A percentile compares a stretch with the other conserved stretches of the same genome.
phyloP scores from a whole-genome alignment of 2,797 vertebrate genomes.

The Chelmon rostratus region DNA sequence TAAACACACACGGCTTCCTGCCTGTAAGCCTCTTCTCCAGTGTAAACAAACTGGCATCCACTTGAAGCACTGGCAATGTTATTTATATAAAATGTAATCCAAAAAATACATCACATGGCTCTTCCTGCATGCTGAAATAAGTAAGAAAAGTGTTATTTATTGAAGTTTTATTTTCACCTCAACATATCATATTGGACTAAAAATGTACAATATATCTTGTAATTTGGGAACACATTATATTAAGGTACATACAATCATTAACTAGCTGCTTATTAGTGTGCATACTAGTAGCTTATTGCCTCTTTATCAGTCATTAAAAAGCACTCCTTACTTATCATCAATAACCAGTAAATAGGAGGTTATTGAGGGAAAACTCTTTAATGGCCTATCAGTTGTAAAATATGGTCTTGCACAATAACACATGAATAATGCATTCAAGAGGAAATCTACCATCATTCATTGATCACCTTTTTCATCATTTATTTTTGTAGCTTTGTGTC shows the following conservation, averaged over 20 bases:
- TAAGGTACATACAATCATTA: no score
- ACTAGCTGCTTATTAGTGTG: no score
- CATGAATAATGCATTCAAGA: no score
- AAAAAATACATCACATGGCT: constrained; percentile 32
- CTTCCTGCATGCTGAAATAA: constrained; percentile 23
- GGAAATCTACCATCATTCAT: no score
- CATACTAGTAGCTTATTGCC: no score
- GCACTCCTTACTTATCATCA: no score
- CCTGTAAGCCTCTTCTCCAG: constrained; percentile 61
- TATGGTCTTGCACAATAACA: no score
- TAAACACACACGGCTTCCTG: constrained; percentile 57
- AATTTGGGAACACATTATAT: not conserved
- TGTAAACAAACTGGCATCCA: constrained; percentile 73
- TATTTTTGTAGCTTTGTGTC: constrained; percentile 14
- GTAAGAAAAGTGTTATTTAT: not conserved
- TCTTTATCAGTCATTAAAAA: no score
- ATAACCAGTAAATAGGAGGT: no score
- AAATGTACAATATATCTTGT: not conserved
- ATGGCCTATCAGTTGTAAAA: no score
- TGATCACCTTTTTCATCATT: not conserved
- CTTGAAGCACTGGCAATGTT: constrained; percentile 65
- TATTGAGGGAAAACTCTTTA: no score
- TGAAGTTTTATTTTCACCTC: constrained; percentile 20
- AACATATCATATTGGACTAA: not conserved
- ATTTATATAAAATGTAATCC: constrained; percentile 55